Evolutionary conservation across 2,888 invertebrate species (phyloP).

Genomic region (Phytoseiulus persimilis): DNA sequence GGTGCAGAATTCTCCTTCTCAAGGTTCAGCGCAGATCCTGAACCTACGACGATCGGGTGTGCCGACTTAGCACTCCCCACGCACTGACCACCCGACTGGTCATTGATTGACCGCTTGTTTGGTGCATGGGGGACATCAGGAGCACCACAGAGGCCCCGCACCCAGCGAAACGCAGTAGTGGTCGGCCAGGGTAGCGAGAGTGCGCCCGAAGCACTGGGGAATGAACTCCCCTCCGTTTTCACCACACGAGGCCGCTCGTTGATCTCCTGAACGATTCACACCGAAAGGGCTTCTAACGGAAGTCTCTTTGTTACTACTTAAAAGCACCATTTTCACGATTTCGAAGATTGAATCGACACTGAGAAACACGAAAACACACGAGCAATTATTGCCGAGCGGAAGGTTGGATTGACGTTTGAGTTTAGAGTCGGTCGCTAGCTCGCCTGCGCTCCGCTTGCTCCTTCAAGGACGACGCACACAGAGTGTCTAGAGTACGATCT

Average conservation of each 20-base stretch:
- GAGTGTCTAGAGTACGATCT: background rate
- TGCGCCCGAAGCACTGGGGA: background rate
- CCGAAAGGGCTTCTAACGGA: constrained; percentile 37
- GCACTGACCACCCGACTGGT: constrained; percentile 34
- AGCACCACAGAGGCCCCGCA: constrained; percentile 99
- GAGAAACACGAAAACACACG: background rate
- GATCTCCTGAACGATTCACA: constrained; percentile 12
- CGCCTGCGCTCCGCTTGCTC: background rate
- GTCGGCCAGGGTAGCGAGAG: constrained; percentile 23
- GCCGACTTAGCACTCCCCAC: constrained; percentile 34
- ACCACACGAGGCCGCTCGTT: background rate
- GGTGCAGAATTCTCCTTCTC: constrained; percentile 48
- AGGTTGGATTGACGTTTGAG: background rate
- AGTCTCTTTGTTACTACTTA: constrained; percentile 38
- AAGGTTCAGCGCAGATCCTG: background rate
- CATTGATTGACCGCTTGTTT: constrained; percentile 49
- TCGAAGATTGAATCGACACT: background rate
- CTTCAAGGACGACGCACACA: constrained; percentile 8
- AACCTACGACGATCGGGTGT: constrained; percentile 27
- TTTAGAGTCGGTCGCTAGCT: background rate
- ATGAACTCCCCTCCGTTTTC: background rate
- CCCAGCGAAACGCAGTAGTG: constrained; percentile 72
- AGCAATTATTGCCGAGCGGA: background rate
- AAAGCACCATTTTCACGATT: constrained; percentile 36
- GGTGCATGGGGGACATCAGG: constrained; percentile 96